A percentile compares a stretch with the other conserved stretches of the same genome.
These are phyloP conservation scores for Cancer borealis DNA, from an alignment of 2,888 invertebrate genomes.

Conservation along the genomic window DNA sequence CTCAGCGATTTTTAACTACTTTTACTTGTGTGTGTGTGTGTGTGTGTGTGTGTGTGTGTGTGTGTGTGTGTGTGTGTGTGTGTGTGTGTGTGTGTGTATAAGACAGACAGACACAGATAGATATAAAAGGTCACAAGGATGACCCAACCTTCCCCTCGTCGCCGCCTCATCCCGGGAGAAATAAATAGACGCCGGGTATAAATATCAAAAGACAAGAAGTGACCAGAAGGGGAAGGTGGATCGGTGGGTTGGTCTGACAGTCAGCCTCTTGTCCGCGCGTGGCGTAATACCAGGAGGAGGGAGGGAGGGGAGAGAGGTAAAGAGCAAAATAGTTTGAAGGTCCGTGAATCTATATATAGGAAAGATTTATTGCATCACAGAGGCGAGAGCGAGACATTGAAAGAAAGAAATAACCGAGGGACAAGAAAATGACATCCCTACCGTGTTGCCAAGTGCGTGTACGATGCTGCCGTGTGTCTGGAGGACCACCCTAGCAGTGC, in stretches of 20 bases:
- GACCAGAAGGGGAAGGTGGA: too few species aligned
- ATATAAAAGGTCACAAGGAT: too few species aligned
- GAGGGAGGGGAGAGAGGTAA: too few species aligned
- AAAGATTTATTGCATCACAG: background rate
- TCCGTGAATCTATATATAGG: background rate
- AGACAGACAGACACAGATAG: background rate
- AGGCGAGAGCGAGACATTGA: background rate
- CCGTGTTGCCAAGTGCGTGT: background rate
- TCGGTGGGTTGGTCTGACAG: background rate
- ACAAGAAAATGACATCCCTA: background rate
- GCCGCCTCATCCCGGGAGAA: background rate
- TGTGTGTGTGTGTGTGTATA: conserved; percentile 26
- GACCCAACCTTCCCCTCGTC: background rate
- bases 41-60: conserved; percentile 40
- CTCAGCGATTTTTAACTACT: background rate
- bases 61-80: conserved; percentile 27
- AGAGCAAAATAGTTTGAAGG: too few species aligned
- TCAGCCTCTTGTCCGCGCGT: background rate
- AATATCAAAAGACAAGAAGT: too few species aligned
- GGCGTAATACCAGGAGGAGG: background rate
- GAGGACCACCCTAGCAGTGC: background rate
- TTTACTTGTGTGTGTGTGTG: background rate
- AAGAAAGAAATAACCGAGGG: background rate
- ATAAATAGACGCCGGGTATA: too few species aligned
- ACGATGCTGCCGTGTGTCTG: background rate